Evolutionary conservation across 2,888 invertebrate genomes (phyloP).

Genomic region (Alentia gelatinosa): DNA sequence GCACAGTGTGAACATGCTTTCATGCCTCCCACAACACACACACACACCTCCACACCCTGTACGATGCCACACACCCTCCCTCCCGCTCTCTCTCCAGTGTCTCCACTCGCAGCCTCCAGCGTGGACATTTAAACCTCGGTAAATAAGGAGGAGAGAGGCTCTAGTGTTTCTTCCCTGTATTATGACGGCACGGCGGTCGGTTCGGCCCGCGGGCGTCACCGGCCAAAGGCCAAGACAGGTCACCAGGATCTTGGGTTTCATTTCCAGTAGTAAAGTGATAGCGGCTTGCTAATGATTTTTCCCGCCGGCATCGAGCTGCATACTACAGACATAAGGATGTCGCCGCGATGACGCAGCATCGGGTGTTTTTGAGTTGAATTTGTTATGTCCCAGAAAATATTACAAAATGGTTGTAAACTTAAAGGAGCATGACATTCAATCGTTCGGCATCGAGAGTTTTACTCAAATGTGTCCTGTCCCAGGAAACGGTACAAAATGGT

Average conservation of each 20-base stretch:
- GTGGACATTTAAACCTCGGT: background rate
- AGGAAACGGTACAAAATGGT: too few relatives aligned
- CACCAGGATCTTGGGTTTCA: background rate
- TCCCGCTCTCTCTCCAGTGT: background rate
- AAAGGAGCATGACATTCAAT: too few relatives aligned
- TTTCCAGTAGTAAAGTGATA: slow-evolving; percentile 12
- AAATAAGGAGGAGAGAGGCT: background rate
- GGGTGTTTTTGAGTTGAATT: too few relatives aligned
- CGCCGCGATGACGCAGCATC: too few relatives aligned
- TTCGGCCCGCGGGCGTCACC: background rate
- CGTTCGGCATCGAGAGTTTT: too few relatives aligned
- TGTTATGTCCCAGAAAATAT: too few relatives aligned
- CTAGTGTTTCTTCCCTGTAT: background rate
- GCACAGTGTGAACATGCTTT: too few relatives aligned
- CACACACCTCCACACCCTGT: background rate
- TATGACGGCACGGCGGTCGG: background rate
- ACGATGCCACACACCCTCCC: background rate
- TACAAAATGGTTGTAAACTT: too few relatives aligned
- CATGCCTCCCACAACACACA: background rate
- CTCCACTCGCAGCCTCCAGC: background rate
- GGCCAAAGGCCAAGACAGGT: background rate
- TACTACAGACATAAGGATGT: background rate
- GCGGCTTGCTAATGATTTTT: background rate
- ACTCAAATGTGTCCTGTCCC: too few relatives aligned
- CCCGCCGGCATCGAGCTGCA: background rate